Base-by-base conservation (phyloP, 2,113 vertebrate species). In the Oreotrochilus melanogaster region DNA sequence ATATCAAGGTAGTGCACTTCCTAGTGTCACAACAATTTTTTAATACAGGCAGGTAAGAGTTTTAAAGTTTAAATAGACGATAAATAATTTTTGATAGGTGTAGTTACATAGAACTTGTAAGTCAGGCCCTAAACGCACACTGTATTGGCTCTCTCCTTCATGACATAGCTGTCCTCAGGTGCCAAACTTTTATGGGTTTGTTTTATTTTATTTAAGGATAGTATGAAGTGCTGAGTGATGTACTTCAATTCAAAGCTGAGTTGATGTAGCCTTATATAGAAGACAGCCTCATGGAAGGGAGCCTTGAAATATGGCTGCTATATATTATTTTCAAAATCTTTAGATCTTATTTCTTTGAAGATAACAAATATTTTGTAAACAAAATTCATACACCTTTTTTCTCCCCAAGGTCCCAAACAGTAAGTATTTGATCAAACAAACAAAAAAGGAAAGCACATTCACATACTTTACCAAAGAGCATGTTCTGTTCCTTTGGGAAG, bases 141-240 rank as follows among this genome's bases (percentile, higher is more conserved):
- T 76, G 53, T 91, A 94, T 92, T 88, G 86, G 91, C 89, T 96
- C 83, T 92, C 91, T 95, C 86, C 64, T 92, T 94, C 86, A 92
- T 92, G 84, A 97, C 67, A 91, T 82, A 95, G 83, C 95, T 97
- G 96, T 97, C 97, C 97, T 98, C 94, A 97, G 97, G 97, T 98
- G 98, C 97, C 98, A 98, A 98, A 97, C 48, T 96, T 88, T 83
- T 78, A 66, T 86, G 67, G 22, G 15, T 88, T 95, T 92, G 11
- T 64, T 93, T 94, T 94, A 88, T 92, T 97, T 95, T 96, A 93
- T 92, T 96, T 93, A 97, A 95, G 88, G 92, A 96, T 97, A 97
- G 89, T 94, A 86, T 94, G 93, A 97, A 95, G 69, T 79, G 66
- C 74, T 91, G 65, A 88, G 66, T 64, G 43, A 95, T 19, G 64